Percentiles rank a stretch among this genome's conserved stretches.
Conservation (phyloP, 2,113 vertebrate species). For the Sylvilagus bachmani region DNA sequence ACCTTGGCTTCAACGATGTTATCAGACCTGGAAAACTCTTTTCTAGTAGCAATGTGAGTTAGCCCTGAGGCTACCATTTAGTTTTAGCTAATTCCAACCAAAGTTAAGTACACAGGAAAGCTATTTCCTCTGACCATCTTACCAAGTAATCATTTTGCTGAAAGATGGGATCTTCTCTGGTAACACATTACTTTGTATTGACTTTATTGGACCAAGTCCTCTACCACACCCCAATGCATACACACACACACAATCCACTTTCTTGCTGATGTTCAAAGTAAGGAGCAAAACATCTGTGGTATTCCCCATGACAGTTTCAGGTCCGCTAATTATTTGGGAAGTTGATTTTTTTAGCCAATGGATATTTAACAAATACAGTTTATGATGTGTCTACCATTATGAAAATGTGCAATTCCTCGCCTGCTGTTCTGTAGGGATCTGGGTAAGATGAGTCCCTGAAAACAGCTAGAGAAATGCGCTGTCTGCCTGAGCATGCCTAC, state of each 20-base stretch:
- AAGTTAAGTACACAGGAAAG: conserved; percentile 28
- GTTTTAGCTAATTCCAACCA: neutral
- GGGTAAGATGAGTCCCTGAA: neutral
- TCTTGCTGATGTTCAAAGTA: neutral
- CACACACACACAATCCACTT: neutral
- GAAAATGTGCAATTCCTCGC: neutral
- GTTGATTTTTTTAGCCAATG: neutral
- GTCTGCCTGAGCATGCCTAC: neutral
- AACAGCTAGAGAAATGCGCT: neutral
- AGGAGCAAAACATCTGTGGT: neutral
- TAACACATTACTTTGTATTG: neutral
- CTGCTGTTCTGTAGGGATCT: neutral
- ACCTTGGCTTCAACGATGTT: neutral
- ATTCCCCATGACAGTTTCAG: neutral
- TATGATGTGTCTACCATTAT: neutral
- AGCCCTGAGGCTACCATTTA: neutral
- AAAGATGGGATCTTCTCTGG: neutral
- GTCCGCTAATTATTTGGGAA: neutral
- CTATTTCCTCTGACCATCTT: neutral
- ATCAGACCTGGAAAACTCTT: neutral
- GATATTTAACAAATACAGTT: neutral
- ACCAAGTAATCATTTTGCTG: conserved; percentile 13
- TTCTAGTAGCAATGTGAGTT: neutral
- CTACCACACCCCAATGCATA: neutral
- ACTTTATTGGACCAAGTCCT: neutral